These are phyloP conservation scores for Brachyhypopomus occidentalis DNA, from an alignment of 2,113 vertebrate species.

Conservation along the genomic window DNA sequence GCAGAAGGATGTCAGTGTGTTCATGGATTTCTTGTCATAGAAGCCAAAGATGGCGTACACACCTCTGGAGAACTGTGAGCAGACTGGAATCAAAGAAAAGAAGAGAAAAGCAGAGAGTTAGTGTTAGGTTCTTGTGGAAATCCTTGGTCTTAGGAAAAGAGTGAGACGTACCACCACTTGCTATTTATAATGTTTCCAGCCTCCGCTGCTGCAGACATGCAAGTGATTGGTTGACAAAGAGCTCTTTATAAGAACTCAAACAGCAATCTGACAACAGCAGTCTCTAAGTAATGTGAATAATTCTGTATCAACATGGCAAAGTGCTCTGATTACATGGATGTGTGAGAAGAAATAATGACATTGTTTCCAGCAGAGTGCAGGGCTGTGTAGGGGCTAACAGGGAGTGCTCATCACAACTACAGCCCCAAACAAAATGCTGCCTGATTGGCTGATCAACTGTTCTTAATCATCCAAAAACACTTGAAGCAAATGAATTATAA, in stretches of 20 bases:
- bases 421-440: conserved; percentile 63
- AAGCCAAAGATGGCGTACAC: conserved; percentile 99
- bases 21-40: conserved; percentile 99
- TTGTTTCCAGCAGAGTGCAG: conserved; percentile 55
- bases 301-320: conserved; percentile 37
- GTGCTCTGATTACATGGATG: conserved; percentile 53
- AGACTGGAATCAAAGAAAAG: conserved; percentile 80
- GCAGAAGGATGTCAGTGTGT: conserved; percentile 97
- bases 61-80: conserved; percentile 98
- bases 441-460: conserved; percentile 68
- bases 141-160: neutral
- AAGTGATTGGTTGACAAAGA: neutral
- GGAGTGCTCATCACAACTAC: conserved; percentile 53
- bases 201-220: neutral
- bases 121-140: neutral
- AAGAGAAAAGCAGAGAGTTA: neutral
- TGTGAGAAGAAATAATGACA: conserved; percentile 42
- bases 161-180: neutral
- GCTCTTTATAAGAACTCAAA: neutral
- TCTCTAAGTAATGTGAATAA: conserved; percentile 25
- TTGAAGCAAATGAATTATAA: conserved; percentile 55
- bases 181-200: neutral
- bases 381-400: conserved; percentile 51
- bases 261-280: neutral
- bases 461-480: conserved; percentile 63